Evolutionary conservation across 1,140 invertebrate species (phyloP), one percentile per base, ranked within the genome.

Genomic region (Sminthurides bifidus): DNA sequence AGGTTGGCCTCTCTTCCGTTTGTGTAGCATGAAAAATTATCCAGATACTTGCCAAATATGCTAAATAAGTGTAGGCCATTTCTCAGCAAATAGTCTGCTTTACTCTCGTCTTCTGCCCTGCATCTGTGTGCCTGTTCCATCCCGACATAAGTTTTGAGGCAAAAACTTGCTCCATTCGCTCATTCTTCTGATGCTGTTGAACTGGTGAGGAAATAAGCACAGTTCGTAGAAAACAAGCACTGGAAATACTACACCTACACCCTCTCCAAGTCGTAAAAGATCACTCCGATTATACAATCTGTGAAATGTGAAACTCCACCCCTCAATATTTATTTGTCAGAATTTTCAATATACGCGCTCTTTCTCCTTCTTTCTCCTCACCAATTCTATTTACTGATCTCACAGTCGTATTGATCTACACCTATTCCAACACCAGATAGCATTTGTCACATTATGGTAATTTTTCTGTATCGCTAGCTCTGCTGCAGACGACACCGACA

Each of bases 1-100:
- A 58, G 60, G 60, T 58, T 58, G 60, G 56, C 46, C 37, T 50
- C 6, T 14, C 15, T 26, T n/a, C 48, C 43, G 35, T 8, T 56
- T 50, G 44, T n/a, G 17, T 3, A 38, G 38, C 43, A 31, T 58
- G 55, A 56, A 60, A 56, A 60, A 56, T 56, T 57, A 49, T 40
- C 53, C 24, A 30, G 15, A 49, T 60, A 37, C 23, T 26, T 60
- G 58, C 58, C 58, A 60, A 60, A 60, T 60, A 55, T 55, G 53
- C 53, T 51, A 54, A 55, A 50, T 54, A 51, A 58, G 33, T 46
- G 27, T 33, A 29, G 30, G 37, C 48, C 21, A 57, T 57, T 56
- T 57, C 41, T 52, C 49, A 50, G 35, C 48, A 8, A 46, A 46
- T 29, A 26, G 29, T 26, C 29, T 43, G 41, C 21, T 21, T n/a